Evolutionary conservation across 2,797 vertebrate species (phyloP).

Genomic region (Clarias fuscus): DNA sequence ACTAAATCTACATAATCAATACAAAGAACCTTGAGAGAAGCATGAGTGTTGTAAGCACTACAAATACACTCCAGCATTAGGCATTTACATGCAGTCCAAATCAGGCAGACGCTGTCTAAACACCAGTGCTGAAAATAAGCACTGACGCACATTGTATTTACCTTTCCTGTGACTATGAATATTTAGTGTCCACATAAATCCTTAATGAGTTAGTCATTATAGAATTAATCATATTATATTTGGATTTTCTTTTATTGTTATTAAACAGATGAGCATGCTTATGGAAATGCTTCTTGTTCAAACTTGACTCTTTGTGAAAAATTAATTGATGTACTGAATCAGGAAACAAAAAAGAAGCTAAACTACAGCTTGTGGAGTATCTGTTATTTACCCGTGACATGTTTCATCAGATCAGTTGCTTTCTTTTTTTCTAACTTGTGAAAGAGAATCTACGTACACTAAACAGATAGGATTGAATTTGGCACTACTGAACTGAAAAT

Average conservation of each 20-base stretch:
- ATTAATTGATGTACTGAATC: not conserved
- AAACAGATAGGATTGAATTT: not conserved
- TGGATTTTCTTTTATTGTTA: not conserved
- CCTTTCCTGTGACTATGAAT: not conserved
- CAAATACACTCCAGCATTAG: not conserved
- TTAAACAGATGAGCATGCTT: not conserved
- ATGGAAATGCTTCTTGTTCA: not conserved
- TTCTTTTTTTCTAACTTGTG: not conserved
- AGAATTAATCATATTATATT: not conserved
- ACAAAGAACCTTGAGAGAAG: not conserved
- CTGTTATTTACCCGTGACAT: not conserved
- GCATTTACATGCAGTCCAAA: not conserved
- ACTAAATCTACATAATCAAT: not conserved
- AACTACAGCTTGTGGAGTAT: not conserved
- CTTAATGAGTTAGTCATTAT: not conserved
- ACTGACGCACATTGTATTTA: not conserved
- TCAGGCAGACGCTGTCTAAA: not conserved
- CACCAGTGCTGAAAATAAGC: not conserved
- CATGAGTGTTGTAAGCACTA: not conserved
- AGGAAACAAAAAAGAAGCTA: not conserved
- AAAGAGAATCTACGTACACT: not conserved
- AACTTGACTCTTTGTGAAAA: not conserved
- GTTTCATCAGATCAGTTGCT: not conserved
- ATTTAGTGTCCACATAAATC: not conserved
- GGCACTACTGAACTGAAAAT: not conserved